Evolutionary conservation across 2,797 vertebrate species (phyloP).

Genomic region (Harpagifer antarcticus): DNA sequence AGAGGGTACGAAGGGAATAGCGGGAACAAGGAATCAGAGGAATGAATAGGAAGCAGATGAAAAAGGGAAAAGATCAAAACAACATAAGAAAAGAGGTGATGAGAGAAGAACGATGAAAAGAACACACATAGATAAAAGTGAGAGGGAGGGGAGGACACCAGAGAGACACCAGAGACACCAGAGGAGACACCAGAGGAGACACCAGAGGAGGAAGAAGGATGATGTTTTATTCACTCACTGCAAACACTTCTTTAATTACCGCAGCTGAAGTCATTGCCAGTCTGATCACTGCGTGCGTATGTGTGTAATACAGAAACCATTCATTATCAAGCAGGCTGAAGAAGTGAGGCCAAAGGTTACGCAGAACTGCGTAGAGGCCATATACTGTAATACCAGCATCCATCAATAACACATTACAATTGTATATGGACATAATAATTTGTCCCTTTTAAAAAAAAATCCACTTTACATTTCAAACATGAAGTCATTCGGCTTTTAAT

Average conservation of each 20-base stretch:
- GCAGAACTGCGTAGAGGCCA: neutral
- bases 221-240: conserved; percentile 71
- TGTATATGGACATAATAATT: neutral
- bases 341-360: conserved; percentile 23
- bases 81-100: neutral
- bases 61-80: neutral
- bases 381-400: neutral
- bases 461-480: neutral
- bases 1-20: neutral
- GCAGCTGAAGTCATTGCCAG: conserved; percentile 47
- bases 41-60: neutral
- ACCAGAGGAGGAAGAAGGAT: conserved; percentile 52
- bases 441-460: neutral
- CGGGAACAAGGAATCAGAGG: neutral
- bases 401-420: neutral
- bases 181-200: conserved; percentile 16
- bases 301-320: conserved; percentile 34
- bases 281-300: conserved; percentile 37
- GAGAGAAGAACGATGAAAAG: conserved; percentile 21
- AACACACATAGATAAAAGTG: conserved; percentile 29
- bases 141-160: conserved; percentile 2
- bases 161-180: conserved; percentile 37
- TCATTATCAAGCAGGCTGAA: conserved; percentile 45
- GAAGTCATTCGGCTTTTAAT: neutral
- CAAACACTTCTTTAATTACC: conserved; percentile 70